Base-by-base conservation (phyloP, 2,888 invertebrate species). In the Oligia strigilis region DNA sequence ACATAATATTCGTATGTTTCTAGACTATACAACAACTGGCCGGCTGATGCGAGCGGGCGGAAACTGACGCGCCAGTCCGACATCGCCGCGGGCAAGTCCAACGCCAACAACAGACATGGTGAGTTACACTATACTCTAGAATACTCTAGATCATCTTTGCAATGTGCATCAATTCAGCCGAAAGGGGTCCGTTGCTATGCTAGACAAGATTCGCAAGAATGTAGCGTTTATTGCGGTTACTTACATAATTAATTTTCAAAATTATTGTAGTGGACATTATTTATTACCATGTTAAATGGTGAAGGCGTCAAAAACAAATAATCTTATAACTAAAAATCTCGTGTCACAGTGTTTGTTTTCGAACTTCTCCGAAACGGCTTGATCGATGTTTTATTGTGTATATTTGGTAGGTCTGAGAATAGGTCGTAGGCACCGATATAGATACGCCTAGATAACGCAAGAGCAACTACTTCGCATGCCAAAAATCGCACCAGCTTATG, bases 41-140 rank as follows among this genome's bases (percentile, higher is more conserved):
- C 92, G 62, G 82, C 92, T 29, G 93, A 93, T 72, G 78, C 73
- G 71, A 67, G 83, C 78, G 80, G 84, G 1, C 92, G 93, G 78
- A 89, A 89, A 70, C 89, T 94, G 84, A 89, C 92, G 49, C 90
- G 95, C 0, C 95, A 94, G 85, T 60, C 85, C 40, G 93, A 94
- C n/a, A 75, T 91, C 80, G 60, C 82, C 52, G 77, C 89, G 73
- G 67, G 79, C 82, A 87, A 83, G 80, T n/a, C 46, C 8, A 67
- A 69, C 77, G 81, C 81, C 81, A 91, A 87, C 75, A 80, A 90
- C 90, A 84, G 94, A 90, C 93, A 76, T 49, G 90, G 84, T 84
- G 13, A 64, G 78, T 64, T n/a, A 8, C 64, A 9, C 4, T 36
- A 2, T 11, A 14, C 36, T 13, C n/a, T 36, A 13, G 4, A 14